Evolutionary conservation across 37 sponge, comb jelly and placozoan genomes (phyloP), one percentile per base, ranked within the genome.

Genomic region (Dysidea cf. avara): DNA sequence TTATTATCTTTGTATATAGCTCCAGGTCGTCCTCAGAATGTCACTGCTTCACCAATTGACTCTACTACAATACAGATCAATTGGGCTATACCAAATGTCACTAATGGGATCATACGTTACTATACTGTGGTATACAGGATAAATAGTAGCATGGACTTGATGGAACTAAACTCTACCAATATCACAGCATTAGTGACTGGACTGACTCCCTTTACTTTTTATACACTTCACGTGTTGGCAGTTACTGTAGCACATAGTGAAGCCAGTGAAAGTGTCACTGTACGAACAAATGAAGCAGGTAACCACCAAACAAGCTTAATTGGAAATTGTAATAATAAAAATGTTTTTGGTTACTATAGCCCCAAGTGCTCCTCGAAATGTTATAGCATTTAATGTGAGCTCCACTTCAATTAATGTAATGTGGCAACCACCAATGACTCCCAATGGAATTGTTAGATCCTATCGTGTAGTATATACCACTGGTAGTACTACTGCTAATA

Each of bases 351-450:
- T 64, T 30, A 30, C 34, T 39, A 16, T 56, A 86, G 86, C 68
- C 48, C 86, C 86, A 21, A 52, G 68, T 35, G 34, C 71, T 51
- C 86, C 86, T 17, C 56, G 22, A 43, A 32, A 62, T 34, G 48
- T 80, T 0, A 59, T 16, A 6, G 80, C 74, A n/a, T 31, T 14
- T 14, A 66, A 65, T 26, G 29, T 46, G 17, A 79, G 58, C 53
- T 74, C 75, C 81, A 79, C 76, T 31, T 66, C 81, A n/a, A 74
- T 86, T 47, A 52, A 21, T n/a, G 75, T 86, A 24, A 69, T 63
- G 7, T 84, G 85, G 85, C 21, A 30, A 20, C 39, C 55, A 33
- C 64, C 78, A 14, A 26, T 43, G 12, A 68, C 21, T 2, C 74
- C 73, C 2, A 81, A 81, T 65, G 80, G 80, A 22, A 39, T 79